phyloP scores from a whole-genome alignment of 2,797 vertebrate genomes.

The Tinamus major region DNA sequence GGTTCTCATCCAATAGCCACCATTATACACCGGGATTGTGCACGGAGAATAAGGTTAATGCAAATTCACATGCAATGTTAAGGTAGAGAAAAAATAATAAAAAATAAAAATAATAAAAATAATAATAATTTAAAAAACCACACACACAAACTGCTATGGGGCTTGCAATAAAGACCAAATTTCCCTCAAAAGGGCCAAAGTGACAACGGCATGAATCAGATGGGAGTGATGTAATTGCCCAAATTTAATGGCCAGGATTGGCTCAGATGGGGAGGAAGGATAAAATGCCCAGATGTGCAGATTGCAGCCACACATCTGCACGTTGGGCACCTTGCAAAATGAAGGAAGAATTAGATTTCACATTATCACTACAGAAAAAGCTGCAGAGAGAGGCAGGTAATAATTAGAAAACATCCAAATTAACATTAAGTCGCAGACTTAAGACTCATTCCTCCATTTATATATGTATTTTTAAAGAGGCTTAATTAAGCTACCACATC shows the following conservation, averaged over 20 bases:
- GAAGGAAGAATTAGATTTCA: not conserved
- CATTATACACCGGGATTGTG: rapidly evolving
- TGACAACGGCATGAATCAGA: rapidly evolving
- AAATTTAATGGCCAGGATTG: too few species aligned
- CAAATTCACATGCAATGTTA: rapidly evolving
- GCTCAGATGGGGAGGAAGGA: too few species aligned
- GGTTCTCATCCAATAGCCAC: not conserved
- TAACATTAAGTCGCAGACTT: not conserved
- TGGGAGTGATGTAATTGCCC: rapidly evolving
- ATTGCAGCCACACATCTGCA: too few species aligned
- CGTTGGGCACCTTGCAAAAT: not conserved
- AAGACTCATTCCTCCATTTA: not conserved
- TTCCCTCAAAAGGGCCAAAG: not conserved
- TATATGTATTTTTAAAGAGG: not conserved
- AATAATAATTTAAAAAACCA: too few species aligned
- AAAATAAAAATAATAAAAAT: too few species aligned
- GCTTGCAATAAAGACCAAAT: rapidly evolving
- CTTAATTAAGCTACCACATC: slow-evolving; percentile 9
- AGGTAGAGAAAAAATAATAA: not conserved
- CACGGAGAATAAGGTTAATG: not conserved
- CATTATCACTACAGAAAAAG: not conserved
- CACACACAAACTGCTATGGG: not conserved
- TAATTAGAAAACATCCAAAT: not conserved
- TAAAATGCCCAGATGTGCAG: too few species aligned
- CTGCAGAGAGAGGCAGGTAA: not conserved